Evolutionary conservation across 2,888 invertebrate genomes (phyloP).

Genomic region (Melipona bicolor): DNA sequence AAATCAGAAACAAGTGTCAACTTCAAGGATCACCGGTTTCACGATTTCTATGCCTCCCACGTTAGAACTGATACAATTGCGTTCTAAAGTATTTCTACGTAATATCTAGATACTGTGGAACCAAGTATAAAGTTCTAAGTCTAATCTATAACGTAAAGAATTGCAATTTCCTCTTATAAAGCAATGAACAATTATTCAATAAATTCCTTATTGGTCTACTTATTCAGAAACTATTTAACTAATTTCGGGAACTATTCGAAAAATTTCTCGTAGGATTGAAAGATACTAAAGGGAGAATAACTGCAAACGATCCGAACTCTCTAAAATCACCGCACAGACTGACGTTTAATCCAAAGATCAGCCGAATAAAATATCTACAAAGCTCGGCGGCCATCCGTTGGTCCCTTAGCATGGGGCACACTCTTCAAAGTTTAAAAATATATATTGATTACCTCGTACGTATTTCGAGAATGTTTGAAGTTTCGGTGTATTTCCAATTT

Average conservation of each 20-base stretch:
- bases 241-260: no score
- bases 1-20: background rate
- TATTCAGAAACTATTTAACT: no score
- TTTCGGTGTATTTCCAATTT: slow-evolving; percentile 16
- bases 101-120: background rate
- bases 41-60: background rate
- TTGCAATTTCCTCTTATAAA: background rate
- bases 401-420: slow-evolving; percentile 76
- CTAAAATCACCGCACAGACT: slow-evolving; percentile 62
- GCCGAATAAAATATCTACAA: slow-evolving; percentile 13
- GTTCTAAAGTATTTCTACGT: background rate
- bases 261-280: background rate
- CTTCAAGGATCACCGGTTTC: slow-evolving; percentile 42
- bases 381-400: slow-evolving; percentile 70
- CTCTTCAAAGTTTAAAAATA: slow-evolving; percentile 66
- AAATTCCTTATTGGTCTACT: background rate
- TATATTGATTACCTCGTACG: slow-evolving; percentile 45
- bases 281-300: background rate
- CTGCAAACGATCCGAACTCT: slow-evolving; percentile 40
- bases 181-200: background rate
- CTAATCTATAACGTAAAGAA: background rate
- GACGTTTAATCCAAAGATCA: slow-evolving; percentile 42
- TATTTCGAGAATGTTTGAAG: slow-evolving; percentile 21
- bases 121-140: background rate
- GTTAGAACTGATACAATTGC: background rate